Evolutionary conservation across 1,140 invertebrate species (phyloP), one percentile per base, ranked within the genome.

Genomic region (Paracyclopina nana): DNA sequence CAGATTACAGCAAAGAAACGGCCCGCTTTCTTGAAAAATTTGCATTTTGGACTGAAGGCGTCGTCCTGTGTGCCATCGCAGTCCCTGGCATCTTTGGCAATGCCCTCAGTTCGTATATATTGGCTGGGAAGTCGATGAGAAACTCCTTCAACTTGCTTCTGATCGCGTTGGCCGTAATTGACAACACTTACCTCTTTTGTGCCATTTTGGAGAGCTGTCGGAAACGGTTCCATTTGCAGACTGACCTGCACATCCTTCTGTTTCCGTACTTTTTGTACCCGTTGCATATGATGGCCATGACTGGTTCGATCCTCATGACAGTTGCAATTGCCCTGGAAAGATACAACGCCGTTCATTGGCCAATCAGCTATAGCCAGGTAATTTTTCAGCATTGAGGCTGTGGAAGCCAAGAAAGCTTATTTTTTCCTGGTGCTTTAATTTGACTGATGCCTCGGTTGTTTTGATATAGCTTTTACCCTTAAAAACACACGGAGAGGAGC

Each of bases 221-320:
- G 14, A 48, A 48, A 22, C 18, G 20, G 14, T 48, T 48, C 28
- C 16, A 48, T 30, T 16, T 48, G 16, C 20, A 16, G 14, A 28
- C 45, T 16, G 25, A 48, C 28, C 27, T 27, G n/a, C 45, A 48
- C 18, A 48, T 48, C 27, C 8, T 48, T 4, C 45, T 48, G 8
- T 48, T 48, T 30, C 45, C 45, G 4, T 27, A 48, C 45, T 45
- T 52, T 11, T 41, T 52, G 6, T 52, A 52, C 41, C 50, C 50
- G 11, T 11, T 52, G 12, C 20, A 30, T 8, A 44, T 22, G n/a
- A 52, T 52, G 43, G 34, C 50, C 24, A 44, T 52, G 31, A 20
- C 50, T 8, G 50, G 31, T 26, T 52, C 50, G 22, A 52, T 52
- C 11, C 40, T 52, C n/a, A 52, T 52, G 50, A 52, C 50, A 9